These are phyloP conservation scores for Theocolax elegans DNA, from an alignment of 1,140 invertebrate genomes.

Conservation along the genomic window DNA sequence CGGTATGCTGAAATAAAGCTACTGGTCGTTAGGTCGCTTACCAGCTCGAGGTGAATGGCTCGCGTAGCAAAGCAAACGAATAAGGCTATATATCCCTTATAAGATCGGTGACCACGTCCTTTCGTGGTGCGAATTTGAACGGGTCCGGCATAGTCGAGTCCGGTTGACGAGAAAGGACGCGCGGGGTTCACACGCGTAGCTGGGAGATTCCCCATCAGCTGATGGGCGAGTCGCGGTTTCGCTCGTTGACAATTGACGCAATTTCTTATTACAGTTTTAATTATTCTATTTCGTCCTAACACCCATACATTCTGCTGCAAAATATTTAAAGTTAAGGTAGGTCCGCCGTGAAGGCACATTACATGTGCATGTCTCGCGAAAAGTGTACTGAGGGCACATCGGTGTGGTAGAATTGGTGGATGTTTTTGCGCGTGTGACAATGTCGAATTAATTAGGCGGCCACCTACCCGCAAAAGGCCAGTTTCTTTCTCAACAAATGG, in stretches of 20 bases:
- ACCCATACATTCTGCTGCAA: not conserved
- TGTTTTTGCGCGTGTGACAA: no score
- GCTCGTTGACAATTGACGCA: slow-evolving; percentile 3
- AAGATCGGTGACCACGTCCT: slow-evolving; percentile 2
- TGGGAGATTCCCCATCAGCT: slow-evolving; percentile 5
- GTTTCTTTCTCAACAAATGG: no score
- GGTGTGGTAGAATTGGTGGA: no score
- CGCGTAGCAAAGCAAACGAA: not conserved
- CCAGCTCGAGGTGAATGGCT: slow-evolving; percentile 30
- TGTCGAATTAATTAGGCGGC: no score
- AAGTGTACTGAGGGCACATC: no score
- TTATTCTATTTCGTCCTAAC: not conserved
- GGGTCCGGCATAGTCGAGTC: slow-evolving; percentile 25
- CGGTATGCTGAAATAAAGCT: slow-evolving; percentile 31
- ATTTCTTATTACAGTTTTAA: not conserved
- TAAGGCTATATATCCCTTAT: slow-evolving; percentile 27
- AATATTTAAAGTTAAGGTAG: no score
- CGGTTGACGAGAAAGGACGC: not conserved
- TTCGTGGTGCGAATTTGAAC: not conserved
- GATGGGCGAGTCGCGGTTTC: not conserved
- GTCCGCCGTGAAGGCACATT: no score
- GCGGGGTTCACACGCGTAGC: not conserved
- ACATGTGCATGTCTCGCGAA: no score
- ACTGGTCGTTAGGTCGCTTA: slow-evolving; percentile 16
- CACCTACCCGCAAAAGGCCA: no score